These are phyloP conservation scores for Mesoligia furuncula DNA, from an alignment of 2,888 invertebrate species.

Conservation along the genomic window DNA sequence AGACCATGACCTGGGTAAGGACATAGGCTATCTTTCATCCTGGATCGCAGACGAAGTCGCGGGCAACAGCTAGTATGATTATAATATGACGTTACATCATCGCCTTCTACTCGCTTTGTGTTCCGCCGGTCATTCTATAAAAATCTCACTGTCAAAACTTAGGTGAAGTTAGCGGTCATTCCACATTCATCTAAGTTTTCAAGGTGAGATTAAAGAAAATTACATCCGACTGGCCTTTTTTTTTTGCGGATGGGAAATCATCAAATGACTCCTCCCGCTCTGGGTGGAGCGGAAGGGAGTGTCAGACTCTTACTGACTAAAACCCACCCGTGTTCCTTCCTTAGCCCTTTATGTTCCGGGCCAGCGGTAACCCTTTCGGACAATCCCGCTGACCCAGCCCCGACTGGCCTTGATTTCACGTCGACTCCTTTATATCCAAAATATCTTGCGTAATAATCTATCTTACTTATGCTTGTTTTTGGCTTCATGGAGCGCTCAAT, in stretches of 20 bases:
- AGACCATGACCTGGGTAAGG: neutral
- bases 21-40: neutral
- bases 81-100: neutral
- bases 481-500: neutral
- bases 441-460: neutral
- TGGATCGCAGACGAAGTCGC: neutral
- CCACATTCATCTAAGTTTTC: neutral
- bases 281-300: too few species aligned
- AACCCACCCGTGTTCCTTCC: too few species aligned
- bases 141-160: neutral
- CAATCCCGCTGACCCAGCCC: too few species aligned
- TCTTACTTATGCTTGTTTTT: neutral
- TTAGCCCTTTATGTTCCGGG: too few species aligned
- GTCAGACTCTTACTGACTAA: too few species aligned
- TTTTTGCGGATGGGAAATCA: too few species aligned
- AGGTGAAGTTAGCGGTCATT: neutral
- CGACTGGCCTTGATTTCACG: neutral
- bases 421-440: neutral
- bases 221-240: neutral
- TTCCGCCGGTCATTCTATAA: neutral
- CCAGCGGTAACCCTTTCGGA: too few species aligned
- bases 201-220: neutral
- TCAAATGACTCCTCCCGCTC: too few species aligned
- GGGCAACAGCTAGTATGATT: neutral
- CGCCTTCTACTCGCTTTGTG: neutral